Base-by-base conservation (phyloP, 30 jellyfish, hydroid and myxozoan genomes). In the Cassiopea andromeda region DNA sequence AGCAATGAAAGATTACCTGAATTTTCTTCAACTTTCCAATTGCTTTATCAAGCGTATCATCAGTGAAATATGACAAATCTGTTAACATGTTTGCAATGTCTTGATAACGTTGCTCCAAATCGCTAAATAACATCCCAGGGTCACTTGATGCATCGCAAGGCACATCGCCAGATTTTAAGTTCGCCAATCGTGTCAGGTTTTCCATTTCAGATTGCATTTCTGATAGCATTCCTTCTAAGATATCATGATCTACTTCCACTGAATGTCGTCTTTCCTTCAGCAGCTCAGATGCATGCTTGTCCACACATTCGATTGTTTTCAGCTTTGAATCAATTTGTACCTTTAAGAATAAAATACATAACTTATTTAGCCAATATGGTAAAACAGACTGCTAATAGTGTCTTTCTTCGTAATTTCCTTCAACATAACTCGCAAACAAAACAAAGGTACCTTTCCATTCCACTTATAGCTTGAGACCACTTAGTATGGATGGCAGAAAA, bases 201-300 rank as follows among this genome's bases (percentile, higher is more conserved):
- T 77, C 75, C 81, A 87, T 87, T 44, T 87, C 94, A 18, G 71
- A 48, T 3, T 87, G 94, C 94, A 87, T 87, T 47, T 78, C 82
- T 16, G 90, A 59, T 1, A 87, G 73, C 16, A 87, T 87, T 78
- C 85, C 94, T 46, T 87, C 94, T 48, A 87, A 85, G 27, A 77
- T 45, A 4, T 78, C 94, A 43, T 76, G 80, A 54, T 87, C 94
- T 8, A 87, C 69, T 46, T 57, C 90, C 68, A 87, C 86, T 46
- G 94, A 87, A 49, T 77, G 18, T 27, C 72, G 84, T 44, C 85
- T 76, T 7, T 57, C 81, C 19, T 59, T 48, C 54, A 87, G 43
- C 76, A 87, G 73, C n/a, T 69, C 69, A 16, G 90, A 76, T 46
- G 94, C 94, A 17, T 69, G 77, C 16, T 19, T 77, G 81, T 87